Evolutionary conservation across 2,797 vertebrate genomes (phyloP).

Genomic region (Sebastes aleutianus): DNA sequence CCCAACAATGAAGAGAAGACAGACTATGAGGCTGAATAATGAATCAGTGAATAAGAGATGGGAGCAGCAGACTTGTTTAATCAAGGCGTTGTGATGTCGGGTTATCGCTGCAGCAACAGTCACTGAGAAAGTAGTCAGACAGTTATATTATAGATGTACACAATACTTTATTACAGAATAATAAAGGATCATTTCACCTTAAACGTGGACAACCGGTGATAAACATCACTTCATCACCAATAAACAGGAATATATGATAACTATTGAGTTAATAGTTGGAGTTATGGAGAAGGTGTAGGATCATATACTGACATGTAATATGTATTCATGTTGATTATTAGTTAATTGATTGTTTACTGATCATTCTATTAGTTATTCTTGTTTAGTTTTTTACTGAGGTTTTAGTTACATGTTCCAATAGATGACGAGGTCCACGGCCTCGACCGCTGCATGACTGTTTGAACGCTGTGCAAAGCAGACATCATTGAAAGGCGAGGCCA

Average conservation of each 20-base stretch:
- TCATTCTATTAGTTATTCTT: too few relatives aligned
- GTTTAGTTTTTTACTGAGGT: too few relatives aligned
- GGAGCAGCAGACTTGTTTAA: conserved; percentile 2
- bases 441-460: not conserved
- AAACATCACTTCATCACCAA: too few relatives aligned
- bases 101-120: not conserved
- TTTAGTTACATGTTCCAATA: not conserved
- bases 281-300: too few relatives aligned
- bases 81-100: not conserved
- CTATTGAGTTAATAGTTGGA: too few relatives aligned
- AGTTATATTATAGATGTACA: not conserved
- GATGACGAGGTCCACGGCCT: not conserved
- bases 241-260: too few relatives aligned
- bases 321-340: too few relatives aligned
- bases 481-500: conserved; percentile 13
- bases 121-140: not conserved
- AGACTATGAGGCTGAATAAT: not conserved
- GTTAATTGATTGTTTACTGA: too few relatives aligned
- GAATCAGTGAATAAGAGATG: not conserved
- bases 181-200: too few relatives aligned
- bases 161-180: not conserved
- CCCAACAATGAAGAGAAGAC: conserved; percentile 1
- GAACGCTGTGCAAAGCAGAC: conserved; percentile 26
- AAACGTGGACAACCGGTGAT: too few relatives aligned
- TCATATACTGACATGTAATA: too few relatives aligned